These are phyloP conservation scores for Lampris megalopsis DNA, from an alignment of 2,113 vertebrate species.

Conservation along the genomic window DNA sequence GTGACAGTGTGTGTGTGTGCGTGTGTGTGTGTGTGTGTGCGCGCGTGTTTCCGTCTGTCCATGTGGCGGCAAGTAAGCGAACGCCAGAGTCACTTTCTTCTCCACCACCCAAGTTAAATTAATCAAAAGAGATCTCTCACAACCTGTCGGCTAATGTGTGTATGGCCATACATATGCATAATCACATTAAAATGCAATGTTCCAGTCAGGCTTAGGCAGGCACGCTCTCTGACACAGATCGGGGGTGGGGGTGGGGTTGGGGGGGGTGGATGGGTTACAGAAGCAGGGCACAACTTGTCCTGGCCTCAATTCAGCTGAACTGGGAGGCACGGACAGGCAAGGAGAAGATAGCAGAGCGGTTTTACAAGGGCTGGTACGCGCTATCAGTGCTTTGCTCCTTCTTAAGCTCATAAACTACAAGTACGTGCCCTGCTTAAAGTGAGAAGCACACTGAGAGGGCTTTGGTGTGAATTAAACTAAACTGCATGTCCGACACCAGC, in stretches of 20 bases:
- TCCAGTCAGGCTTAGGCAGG: conserved; percentile 5
- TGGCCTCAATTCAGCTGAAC: not conserved
- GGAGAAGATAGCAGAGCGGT: not conserved
- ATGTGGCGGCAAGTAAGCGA: conserved; percentile 14
- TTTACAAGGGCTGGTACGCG: not conserved
- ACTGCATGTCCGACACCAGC: no score
- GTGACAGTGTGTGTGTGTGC: conserved; percentile 35
- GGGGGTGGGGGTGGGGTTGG: not conserved
- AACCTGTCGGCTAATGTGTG: conserved; percentile 39
- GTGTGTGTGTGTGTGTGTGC: conserved; percentile 23
- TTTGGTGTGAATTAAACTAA: no score
- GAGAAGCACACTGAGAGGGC: no score
- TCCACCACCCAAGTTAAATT: conserved; percentile 51
- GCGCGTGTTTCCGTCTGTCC: not conserved
- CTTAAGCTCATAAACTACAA: no score
- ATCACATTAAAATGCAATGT: conserved; percentile 44
- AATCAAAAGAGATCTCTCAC: conserved; percentile 40
- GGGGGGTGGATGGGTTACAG: not conserved
- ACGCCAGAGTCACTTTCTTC: conserved; percentile 20
- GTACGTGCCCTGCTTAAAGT: no score
- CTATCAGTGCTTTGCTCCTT: not conserved
- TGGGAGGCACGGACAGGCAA: not conserved
- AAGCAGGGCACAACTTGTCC: not conserved
- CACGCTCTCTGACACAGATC: conserved; percentile 4
- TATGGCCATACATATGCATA: conserved; percentile 58